phyloP scores from a whole-genome alignment of 2,797 vertebrate genomes.

The Pteropus rufus region DNA sequence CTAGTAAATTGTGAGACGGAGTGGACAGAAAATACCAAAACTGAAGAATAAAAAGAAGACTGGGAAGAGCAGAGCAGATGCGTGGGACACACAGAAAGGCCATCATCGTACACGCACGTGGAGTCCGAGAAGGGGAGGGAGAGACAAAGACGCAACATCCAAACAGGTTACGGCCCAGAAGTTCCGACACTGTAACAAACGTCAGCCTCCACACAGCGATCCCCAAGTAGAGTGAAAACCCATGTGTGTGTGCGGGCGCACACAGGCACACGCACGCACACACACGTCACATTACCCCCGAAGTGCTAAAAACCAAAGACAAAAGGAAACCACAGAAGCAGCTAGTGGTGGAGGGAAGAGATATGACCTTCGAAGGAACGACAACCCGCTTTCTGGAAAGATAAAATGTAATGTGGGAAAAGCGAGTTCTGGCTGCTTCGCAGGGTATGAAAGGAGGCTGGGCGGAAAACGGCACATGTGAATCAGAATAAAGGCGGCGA shows the following conservation, averaged over 20 bases:
- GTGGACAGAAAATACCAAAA: not conserved
- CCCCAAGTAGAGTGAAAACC: not conserved
- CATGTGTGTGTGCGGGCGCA: accelerated
- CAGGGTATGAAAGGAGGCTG: not conserved
- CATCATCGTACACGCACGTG: accelerated
- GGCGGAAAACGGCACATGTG: not conserved
- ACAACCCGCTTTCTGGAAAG: not conserved
- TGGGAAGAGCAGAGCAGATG: not conserved
- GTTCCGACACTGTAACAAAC: not conserved
- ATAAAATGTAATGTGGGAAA: not conserved
- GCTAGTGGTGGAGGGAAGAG: not conserved
- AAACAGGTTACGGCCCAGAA: not conserved
- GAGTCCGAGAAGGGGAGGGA: not conserved
- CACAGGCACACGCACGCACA: accelerated
- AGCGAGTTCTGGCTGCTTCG: not conserved
- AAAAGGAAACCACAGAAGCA: not conserved
- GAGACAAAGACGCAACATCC: not conserved
- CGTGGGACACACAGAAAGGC: accelerated
- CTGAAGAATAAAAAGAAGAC: not conserved
- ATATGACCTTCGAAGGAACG: not conserved
- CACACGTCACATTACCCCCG: not conserved
- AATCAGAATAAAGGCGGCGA: not conserved
- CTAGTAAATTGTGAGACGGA: not conserved
- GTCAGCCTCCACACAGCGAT: not conserved
- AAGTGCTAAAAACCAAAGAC: not conserved